These are phyloP conservation scores for Eublepharis macularius DNA, from an alignment of 2,113 vertebrate species.

Conservation along the genomic window DNA sequence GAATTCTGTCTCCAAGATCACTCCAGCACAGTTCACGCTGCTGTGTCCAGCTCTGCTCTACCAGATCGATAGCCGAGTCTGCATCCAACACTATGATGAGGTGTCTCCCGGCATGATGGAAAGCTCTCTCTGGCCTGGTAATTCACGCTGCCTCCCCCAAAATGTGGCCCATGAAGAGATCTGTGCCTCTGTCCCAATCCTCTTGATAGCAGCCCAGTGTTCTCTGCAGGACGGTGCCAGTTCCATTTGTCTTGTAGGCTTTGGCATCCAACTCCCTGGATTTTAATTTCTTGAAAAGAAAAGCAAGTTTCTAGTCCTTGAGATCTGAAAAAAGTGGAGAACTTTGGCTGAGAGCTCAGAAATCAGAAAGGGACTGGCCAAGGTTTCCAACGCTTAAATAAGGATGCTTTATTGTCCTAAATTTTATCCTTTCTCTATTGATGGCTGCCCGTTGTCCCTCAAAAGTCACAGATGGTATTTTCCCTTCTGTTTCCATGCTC, in stretches of 20 bases:
- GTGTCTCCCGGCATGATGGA: slow-evolving; percentile 12
- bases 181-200: not conserved
- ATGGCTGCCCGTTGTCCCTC: not conserved
- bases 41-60: slow-evolving; percentile 86
- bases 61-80: slow-evolving; percentile 87
- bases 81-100: slow-evolving; percentile 75
- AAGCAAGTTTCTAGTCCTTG: not conserved
- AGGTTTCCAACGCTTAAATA: not conserved
- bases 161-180: too few species aligned
- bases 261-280: not conserved
- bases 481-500: not conserved
- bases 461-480: not conserved
- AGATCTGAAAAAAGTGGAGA: not conserved
- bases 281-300: too few species aligned
- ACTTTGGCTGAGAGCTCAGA: not conserved
- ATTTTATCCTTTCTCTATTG: not conserved
- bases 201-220: not conserved
- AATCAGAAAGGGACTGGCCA: not conserved
- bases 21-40: slow-evolving; percentile 81
- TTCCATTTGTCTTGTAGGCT: not conserved
- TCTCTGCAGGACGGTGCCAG: not conserved
- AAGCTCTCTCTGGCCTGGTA: slow-evolving; percentile 64
- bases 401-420: not conserved
- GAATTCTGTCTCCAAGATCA: slow-evolving; percentile 73
- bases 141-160: not conserved